Evolutionary conservation across 2,797 vertebrate species (phyloP).

Genomic region (Pseudomugil tenellus): DNA sequence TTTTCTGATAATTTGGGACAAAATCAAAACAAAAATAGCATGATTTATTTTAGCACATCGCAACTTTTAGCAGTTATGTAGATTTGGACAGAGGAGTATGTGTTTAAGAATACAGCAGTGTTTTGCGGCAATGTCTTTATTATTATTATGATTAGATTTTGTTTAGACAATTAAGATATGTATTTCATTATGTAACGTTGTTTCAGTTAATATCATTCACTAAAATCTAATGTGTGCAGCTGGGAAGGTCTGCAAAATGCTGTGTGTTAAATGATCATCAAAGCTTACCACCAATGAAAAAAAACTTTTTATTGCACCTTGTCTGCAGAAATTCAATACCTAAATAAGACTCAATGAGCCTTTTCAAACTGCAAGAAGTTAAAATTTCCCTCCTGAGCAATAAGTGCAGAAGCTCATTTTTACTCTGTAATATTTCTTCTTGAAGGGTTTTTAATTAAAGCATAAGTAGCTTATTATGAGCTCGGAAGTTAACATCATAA

Average conservation of each 20-base stretch:
- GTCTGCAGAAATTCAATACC: not conserved
- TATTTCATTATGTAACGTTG: not conserved
- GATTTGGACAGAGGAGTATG: too few relatives aligned
- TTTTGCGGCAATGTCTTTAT: too few relatives aligned
- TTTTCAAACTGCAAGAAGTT: slow-evolving; percentile 10
- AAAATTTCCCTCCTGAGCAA: slow-evolving; percentile 28
- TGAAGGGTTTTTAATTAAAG: slow-evolving; percentile 42
- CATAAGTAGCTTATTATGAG: not conserved
- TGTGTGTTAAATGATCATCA: slow-evolving; percentile 3
- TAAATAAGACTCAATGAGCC: not conserved
- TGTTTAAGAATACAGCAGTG: not conserved
- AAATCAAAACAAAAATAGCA: not conserved
- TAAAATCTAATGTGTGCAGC: too few relatives aligned
- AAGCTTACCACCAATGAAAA: not conserved
- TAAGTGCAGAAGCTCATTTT: slow-evolving; percentile 30
- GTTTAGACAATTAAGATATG: too few relatives aligned
- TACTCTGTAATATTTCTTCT: slow-evolving; percentile 22
- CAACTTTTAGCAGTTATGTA: too few relatives aligned
- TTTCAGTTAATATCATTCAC: not conserved
- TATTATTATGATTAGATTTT: too few relatives aligned
- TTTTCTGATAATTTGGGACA: not conserved
- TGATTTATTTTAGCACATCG: too few relatives aligned
- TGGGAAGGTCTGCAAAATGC: not conserved
- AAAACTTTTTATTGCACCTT: slow-evolving; percentile 7
- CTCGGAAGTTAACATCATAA: slow-evolving; percentile 21